Percentiles rank a stretch among this genome's conserved stretches.
Evolutionary conservation across 2,113 vertebrate species (phyloP).

Genomic region (Neodontobutis hainanensis): DNA sequence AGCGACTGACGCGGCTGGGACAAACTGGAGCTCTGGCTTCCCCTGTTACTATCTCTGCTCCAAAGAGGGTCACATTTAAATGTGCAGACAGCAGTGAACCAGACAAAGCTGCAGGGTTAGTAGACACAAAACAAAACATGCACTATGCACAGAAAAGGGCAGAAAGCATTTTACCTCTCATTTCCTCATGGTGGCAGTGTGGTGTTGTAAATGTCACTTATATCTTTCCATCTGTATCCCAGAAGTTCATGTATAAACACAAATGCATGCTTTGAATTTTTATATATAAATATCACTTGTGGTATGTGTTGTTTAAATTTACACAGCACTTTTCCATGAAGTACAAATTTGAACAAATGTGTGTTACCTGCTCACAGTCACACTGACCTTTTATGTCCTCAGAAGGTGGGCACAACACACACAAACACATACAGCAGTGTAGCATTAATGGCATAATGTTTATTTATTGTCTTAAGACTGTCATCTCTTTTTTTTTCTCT

Average conservation of each 20-base stretch:
- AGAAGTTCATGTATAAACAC: background rate
- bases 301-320: background rate
- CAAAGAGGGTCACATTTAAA: conserved; percentile 83
- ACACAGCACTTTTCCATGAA: background rate
- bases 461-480: background rate
- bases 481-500: background rate
- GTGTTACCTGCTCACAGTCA: conserved; percentile 47
- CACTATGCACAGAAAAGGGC: background rate
- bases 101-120: conserved; percentile 77
- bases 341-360: background rate
- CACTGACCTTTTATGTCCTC: conserved; percentile 41
- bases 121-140: background rate
- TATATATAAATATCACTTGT: too few relatives aligned
- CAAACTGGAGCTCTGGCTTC: conserved; percentile 56
- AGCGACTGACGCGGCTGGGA: conserved; percentile 56
- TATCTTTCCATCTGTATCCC: background rate
- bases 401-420: background rate
- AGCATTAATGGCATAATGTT: background rate
- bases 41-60: conserved; percentile 49
- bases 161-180: conserved; percentile 1
- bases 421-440: background rate
- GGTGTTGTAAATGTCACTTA: conserved; percentile 4
- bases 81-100: conserved; percentile 74
- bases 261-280: background rate
- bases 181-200: conserved; percentile 71